Percentiles rank a stretch among this genome's conserved stretches.
These are phyloP conservation scores for Pipa parva DNA, from an alignment of 2,113 vertebrate species.

Conservation along the genomic window DNA sequence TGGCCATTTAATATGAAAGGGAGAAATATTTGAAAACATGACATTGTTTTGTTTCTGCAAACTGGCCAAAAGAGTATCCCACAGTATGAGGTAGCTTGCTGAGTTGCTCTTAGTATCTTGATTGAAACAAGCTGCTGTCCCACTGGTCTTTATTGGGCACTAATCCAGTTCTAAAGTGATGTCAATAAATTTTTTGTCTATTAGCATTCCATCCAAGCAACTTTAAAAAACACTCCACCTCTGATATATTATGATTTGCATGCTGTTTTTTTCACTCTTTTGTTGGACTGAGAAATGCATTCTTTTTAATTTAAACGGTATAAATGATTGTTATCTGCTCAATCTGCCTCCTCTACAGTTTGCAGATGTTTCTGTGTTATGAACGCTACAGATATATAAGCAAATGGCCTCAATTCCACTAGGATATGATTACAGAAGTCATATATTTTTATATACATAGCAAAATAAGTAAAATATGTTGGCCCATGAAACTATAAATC, in stretches of 20 bases:
- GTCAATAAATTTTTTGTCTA: conserved; percentile 53
- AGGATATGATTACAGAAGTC: background rate
- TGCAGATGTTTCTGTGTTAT: background rate
- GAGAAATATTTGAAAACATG: conserved; percentile 17
- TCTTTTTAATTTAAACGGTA: conserved; percentile 49
- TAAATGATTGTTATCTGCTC: conserved; percentile 42
- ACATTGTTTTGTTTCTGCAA: conserved; percentile 21
- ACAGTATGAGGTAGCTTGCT: conserved; percentile 38
- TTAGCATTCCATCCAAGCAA: conserved; percentile 52
- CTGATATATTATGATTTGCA: conserved; percentile 39
- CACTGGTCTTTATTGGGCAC: conserved; percentile 44
- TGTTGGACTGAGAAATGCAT: conserved; percentile 12
- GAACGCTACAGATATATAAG: background rate
- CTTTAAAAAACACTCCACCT: conserved; percentile 41
- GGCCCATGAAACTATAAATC: background rate
- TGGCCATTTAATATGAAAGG: conserved; percentile 35
- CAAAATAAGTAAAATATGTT: background rate
- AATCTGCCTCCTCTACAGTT: background rate
- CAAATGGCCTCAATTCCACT: background rate
- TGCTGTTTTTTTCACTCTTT: conserved; percentile 11
- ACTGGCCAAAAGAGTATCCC: conserved; percentile 23
- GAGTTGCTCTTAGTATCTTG: conserved; percentile 42
- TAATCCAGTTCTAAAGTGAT: conserved; percentile 50
- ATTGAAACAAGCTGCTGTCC: conserved; percentile 54
- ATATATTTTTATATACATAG: background rate